Evolutionary conservation across 2,113 vertebrate genomes (phyloP), one percentile per base, ranked within the genome.

Genomic region (Pongo abelii): DNA sequence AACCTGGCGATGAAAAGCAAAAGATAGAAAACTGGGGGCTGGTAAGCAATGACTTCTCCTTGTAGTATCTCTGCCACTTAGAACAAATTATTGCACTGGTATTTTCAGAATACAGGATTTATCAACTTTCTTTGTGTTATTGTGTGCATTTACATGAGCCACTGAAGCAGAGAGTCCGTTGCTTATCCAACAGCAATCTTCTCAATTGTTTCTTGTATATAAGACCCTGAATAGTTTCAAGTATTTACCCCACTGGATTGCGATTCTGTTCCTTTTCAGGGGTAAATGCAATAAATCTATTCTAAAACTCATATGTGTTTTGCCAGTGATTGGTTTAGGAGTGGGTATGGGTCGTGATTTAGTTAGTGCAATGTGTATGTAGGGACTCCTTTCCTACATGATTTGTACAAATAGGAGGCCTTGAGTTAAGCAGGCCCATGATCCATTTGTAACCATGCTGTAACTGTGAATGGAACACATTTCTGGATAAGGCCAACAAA

Each of bases 51-150:
- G 38, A 46, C 74, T 59, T n/a, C 35, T 50, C 25, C 20, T 46
- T 84, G 81, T 61, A 25, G 16, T 57, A 30, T 80, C 9, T 1
- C 6, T 72, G 40, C 43, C n/a, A 27, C 52, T 59, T 78, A 50
- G 18, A 83, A 50, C 14, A 86, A 89, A 92, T 52, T 81, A 16
- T 88, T 59, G 8, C 5, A 55, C 57, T 46, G 43, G 22, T 46
- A 80, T 74, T 20, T 72, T 25, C 61, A 81, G 72, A 89, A 93
- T 77, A 5, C 80, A 30, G 9, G 23, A 46, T 91, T 85, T 86
- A 25, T 84, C 70, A 52, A n/a, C 23, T 83, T 89, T 89, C 17
- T 91, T 89, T 78, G 46, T 84, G 35, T 57, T 85, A 61, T 72
- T 61, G 1, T 48, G 4, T 16, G 1, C 64, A 70, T 79, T 87